Conservation (phyloP, 1,140 invertebrate genomes). For the Penaeus chinensis region DNA sequence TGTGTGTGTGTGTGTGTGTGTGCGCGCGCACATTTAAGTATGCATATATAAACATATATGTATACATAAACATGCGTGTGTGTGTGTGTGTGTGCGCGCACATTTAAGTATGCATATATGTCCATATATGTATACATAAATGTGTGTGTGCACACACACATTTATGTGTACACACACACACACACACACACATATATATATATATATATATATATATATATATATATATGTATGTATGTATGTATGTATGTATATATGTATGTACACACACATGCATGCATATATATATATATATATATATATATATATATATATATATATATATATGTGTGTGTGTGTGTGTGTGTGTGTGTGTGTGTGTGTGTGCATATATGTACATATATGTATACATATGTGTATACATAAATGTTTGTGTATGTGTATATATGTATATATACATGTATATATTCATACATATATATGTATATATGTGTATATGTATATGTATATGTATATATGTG, state of each 20-base stretch:
- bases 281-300: constrained; percentile 22
- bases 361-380: neutral
- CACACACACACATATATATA: neutral
- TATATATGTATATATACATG: constrained; percentile 10
- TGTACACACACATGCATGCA: constrained; percentile 4
- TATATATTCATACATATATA: constrained; percentile 16
- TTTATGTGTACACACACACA: neutral
- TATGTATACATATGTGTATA: neutral
- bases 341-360: too few relatives aligned
- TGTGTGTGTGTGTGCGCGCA: too few relatives aligned
- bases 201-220: constrained; percentile 27
- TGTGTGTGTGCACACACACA: too few relatives aligned
- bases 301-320: neutral
- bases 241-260: neutral
- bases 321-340: neutral
- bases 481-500: constrained; percentile 19
- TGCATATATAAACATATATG: too few relatives aligned
- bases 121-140: too few relatives aligned
- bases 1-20: too few relatives aligned
- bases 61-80: too few relatives aligned
- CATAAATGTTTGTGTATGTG: neutral
- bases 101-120: too few relatives aligned
- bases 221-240: neutral
- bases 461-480: constrained; percentile 19
- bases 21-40: too few relatives aligned